Evolutionary conservation across 2,797 vertebrate genomes (phyloP).

Genomic region (Phataginus tetradactyla): DNA sequence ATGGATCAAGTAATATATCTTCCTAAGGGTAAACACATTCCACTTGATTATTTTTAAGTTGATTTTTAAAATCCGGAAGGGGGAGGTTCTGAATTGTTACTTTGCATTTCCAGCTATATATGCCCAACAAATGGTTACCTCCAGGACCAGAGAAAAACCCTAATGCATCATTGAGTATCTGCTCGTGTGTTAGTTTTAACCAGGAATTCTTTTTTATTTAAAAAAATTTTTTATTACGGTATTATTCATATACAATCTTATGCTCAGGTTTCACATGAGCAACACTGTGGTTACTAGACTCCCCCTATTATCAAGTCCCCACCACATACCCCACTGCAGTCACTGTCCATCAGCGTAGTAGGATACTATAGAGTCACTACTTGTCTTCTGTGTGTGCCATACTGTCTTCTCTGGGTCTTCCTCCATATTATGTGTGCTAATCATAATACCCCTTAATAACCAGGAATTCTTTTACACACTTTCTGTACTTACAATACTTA

Average conservation of each 20-base stretch:
- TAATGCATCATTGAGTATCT: not conserved
- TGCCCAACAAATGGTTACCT: not conserved
- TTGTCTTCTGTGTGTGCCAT: too few relatives aligned
- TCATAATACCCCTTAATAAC: too few relatives aligned
- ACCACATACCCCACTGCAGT: too few relatives aligned
- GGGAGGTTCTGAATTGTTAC: not conserved
- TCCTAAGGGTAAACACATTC: not conserved
- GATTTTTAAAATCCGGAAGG: not conserved
- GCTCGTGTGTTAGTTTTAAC: not conserved
- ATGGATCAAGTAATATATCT: not conserved
- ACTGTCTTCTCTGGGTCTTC: too few relatives aligned
- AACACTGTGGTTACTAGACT: too few relatives aligned
- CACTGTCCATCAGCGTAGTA: too few relatives aligned
- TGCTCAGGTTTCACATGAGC: too few relatives aligned
- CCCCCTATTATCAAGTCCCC: too few relatives aligned
- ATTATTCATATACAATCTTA: too few relatives aligned
- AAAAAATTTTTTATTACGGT: too few relatives aligned
- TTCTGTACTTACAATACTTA: not conserved
- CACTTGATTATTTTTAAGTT: conserved; percentile 16
- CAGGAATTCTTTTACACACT: not conserved
- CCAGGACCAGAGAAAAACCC: not conserved
- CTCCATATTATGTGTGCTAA: too few relatives aligned
- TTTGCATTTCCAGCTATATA: not conserved
- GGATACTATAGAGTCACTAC: too few relatives aligned
- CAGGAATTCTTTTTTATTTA: not conserved